phyloP scores from a whole-genome alignment of 92 coral and sea anemone species.

The Chrysogorgia sp. region DNA sequence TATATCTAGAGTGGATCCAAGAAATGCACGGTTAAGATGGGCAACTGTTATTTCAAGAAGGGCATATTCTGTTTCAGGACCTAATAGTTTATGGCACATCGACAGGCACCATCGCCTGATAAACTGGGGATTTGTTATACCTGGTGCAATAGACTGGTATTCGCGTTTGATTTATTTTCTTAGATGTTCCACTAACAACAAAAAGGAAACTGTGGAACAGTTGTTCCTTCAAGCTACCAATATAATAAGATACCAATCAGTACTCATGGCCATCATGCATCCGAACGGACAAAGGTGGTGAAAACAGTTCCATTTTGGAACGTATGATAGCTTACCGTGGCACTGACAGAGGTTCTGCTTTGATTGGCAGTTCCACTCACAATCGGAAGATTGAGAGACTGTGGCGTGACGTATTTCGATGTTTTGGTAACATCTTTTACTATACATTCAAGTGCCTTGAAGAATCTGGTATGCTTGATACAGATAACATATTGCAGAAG shows the following conservation, averaged over 20 bases:
- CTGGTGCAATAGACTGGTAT: constrained; percentile 47
- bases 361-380: constrained; percentile 50
- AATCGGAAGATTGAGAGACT: constrained; percentile 58
- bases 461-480: constrained; percentile 54
- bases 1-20: constrained; percentile 50
- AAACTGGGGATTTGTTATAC: constrained; percentile 52
- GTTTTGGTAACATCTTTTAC: constrained; percentile 41
- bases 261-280: constrained; percentile 46
- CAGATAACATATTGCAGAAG: constrained; percentile 47
- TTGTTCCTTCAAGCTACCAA: constrained; percentile 36
- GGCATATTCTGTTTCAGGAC: constrained; percentile 44
- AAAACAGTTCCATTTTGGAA: constrained; percentile 37
- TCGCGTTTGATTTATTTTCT: constrained; percentile 24
- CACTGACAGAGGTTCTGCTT: constrained; percentile 39
- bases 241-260: too few species aligned
- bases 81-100: constrained; percentile 60
- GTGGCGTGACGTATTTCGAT: constrained; percentile 54
- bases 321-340: constrained; percentile 42
- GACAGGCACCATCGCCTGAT: constrained; percentile 50
- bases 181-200: constrained; percentile 54
- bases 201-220: constrained; percentile 37
- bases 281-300: constrained; percentile 47
- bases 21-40: constrained; percentile 43
- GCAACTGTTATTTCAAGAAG: constrained; percentile 44
- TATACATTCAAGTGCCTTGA: constrained; percentile 55